A percentile compares a stretch with the other conserved stretches of the same genome.
phyloP scores from a whole-genome alignment of 2,797 vertebrate genomes.

The Ficedula albicollis region DNA sequence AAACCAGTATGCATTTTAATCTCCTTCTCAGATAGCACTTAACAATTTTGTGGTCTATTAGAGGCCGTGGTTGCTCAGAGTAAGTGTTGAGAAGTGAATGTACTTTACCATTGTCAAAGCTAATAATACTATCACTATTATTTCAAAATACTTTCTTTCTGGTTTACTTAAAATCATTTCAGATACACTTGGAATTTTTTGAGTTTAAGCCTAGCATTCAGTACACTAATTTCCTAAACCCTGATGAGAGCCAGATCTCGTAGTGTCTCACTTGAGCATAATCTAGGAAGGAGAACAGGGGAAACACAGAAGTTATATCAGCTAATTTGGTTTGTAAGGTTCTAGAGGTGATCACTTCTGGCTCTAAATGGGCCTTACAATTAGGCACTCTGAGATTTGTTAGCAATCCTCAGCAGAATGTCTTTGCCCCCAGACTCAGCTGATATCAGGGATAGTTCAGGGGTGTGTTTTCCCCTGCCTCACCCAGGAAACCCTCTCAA shows the following conservation, averaged over 20 bases:
- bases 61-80: background rate
- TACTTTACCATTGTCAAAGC: background rate
- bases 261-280: background rate
- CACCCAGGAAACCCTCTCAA: background rate
- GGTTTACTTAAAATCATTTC: background rate
- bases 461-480: background rate
- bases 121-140: background rate
- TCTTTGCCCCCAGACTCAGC: background rate
- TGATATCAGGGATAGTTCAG: background rate
- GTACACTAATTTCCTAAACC: background rate
- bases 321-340: background rate
- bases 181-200: background rate
- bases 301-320: background rate
- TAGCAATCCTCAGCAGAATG: background rate
- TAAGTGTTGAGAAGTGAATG: background rate
- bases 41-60: background rate
- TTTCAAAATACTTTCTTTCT: background rate
- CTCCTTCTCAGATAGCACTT: background rate
- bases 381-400: background rate
- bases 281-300: background rate
- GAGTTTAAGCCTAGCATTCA: background rate
- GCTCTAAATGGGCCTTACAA: background rate
- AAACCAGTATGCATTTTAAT: slow-evolving; percentile 43
- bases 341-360: background rate
- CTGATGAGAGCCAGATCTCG: background rate